Base-by-base conservation (phyloP, 2,797 vertebrate genomes). In the Sebastes steindachneri region DNA sequence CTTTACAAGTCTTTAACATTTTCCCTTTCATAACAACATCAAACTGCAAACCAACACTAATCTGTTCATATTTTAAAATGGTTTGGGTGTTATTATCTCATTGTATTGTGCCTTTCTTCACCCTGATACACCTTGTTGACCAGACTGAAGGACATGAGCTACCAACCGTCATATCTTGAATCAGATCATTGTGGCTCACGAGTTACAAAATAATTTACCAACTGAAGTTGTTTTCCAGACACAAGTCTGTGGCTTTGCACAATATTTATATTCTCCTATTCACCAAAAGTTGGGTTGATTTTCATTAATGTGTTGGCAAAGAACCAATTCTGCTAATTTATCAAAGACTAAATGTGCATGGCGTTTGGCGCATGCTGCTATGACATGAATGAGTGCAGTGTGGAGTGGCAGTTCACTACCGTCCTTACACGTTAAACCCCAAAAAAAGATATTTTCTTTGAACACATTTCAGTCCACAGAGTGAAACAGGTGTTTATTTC, bases 91-190 rank as follows among this genome's bases (percentile, higher is more conserved):
- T 79, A 5, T 29, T 77, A 25, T 82, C 55, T 91, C 55, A 68
- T 89, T 86, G 85, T 90, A 90, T 88, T 81, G 93, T 94, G 92
- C 93, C 93, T 94, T 93, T 90, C 83, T 84, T 90, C 83, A 78
- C 76, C 73, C 77, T 73, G 73, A 75, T 83, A 75, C 51, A 75
- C 29, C 58, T 82, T 73, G 83, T 80, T 86, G 54, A 79, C 78
- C 64, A 75, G 70, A 79, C 48, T 79, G 80, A 82, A 86, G 64
- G 62, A 85, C 70, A 70, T 29, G 37, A 80, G 68, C 68, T 66
- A 71, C 63, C 51, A 67, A 63, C 37, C n/a, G n/a, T 83, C 48
- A 31, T 48, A 60, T 85, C 67, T 77, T 55, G 14, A 85, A 67
- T 75, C 53, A 51, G n/a, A 67, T 78, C 5, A 74, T 79, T 77